A percentile compares a stretch with the other conserved stretches of the same genome.
phyloP scores from a whole-genome alignment of 2,113 vertebrate species.

The Paratilapia polleni region DNA sequence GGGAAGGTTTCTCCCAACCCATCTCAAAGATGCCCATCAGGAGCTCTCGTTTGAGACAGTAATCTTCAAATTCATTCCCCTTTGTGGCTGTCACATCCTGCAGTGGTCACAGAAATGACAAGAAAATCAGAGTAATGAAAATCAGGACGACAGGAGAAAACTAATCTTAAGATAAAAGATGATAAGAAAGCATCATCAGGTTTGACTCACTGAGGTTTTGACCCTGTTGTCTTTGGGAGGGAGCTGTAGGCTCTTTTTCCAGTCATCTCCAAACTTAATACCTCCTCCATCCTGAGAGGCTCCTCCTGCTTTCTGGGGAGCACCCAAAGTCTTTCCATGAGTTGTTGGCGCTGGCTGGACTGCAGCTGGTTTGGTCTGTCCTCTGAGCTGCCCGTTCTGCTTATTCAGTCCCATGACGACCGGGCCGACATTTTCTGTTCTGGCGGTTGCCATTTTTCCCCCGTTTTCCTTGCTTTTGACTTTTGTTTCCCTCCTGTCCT shows the following conservation, averaged over 20 bases:
- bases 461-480: constrained; percentile 11
- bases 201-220: constrained; percentile 75
- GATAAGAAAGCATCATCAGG: neutral
- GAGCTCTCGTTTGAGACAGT: constrained; percentile 84
- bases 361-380: constrained; percentile 75
- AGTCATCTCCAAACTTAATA: constrained; percentile 81
- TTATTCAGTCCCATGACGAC: constrained; percentile 80
- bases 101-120: neutral
- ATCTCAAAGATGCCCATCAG: constrained; percentile 87
- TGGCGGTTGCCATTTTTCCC: constrained; percentile 75
- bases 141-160: neutral
- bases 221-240: constrained; percentile 78
- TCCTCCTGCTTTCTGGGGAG: constrained; percentile 56
- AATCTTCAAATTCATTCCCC: constrained; percentile 86
- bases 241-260: constrained; percentile 77
- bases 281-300: constrained; percentile 73
- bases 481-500: constrained; percentile 7
- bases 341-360: constrained; percentile 66
- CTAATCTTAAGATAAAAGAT: fast-evolving
- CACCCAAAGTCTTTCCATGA: constrained; percentile 66
- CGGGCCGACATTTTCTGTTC: constrained; percentile 77
- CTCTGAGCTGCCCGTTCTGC: constrained; percentile 82
- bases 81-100: constrained; percentile 84
- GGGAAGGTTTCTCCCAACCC: constrained; percentile 86
- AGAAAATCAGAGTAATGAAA: too few species aligned